Evolutionary conservation across 2,113 vertebrate genomes (phyloP), one percentile per base, ranked within the genome.

Genomic region (Ia io): DNA sequence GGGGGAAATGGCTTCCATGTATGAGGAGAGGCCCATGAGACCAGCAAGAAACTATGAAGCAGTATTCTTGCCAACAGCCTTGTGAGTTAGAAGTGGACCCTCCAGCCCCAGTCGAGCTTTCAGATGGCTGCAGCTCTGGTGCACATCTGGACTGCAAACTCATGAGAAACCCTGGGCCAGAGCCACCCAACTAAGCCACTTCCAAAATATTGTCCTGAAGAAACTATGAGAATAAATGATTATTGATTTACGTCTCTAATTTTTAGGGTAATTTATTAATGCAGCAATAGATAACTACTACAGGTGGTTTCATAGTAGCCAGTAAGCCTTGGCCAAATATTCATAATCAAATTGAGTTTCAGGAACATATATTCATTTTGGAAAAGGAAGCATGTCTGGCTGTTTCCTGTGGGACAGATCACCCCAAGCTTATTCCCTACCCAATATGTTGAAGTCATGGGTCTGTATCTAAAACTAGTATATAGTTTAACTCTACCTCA

Each of bases 401-500:
- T 82, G 1, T 80, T 56, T 30, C 20, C 25, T 51, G 4, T 84
- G 86, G 25, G 79, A 59, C 42, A 56, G 35, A 63, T 17, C 5
- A 30, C 28, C 28, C 67, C 42, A 5, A 16, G 42, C 61, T 95
- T 92, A 40, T 90, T 94, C 87, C 77, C 85, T 85, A 79, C 69
- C 22, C 78, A 79, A 70, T 87, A 87, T 49, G 88, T 86, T 88
- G 71, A 92, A 88, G 28, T 44, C 1, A 2, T 82, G 78, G 32
- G 22, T 61, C 14, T 78, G 53, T 95, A 88, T 91, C 28, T 91
- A 91, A 97, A 80, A 88, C 94, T 87, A 92, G 91, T 11, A 78
- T 69, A 47, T 92, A 61, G 25, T 88, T 96, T 86, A 90, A 92
- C 86, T 92, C 87, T 73, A 17, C 70, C 37, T 73, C 90, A 35